Conservation (phyloP, 1,140 invertebrate species). For the Neelides sp. region DNA sequence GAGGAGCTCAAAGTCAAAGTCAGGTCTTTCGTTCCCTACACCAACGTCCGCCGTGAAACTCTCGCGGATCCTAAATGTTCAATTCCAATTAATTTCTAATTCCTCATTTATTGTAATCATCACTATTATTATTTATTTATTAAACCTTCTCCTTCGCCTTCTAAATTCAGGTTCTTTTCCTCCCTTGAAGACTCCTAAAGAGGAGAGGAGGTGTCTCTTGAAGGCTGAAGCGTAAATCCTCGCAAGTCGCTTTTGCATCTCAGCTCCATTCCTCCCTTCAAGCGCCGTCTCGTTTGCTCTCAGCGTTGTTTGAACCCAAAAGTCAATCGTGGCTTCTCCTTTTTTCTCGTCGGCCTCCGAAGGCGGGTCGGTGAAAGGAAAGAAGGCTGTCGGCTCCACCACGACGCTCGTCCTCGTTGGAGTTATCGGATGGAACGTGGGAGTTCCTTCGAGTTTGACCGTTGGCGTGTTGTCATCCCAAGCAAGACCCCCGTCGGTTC, state of each 20-base stretch:
- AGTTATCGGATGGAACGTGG: no score
- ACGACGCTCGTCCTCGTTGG: not conserved
- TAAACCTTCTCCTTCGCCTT: not conserved
- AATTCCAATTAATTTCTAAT: not conserved
- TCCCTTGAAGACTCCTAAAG: conserved; percentile 17
- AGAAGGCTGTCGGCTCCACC: conserved; percentile 2
- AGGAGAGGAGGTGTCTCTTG: conserved; percentile 23
- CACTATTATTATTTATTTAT: conserved; percentile 1
- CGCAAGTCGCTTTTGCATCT: conserved; percentile 25
- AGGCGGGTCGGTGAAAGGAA: not conserved
- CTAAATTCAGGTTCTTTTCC: no score
- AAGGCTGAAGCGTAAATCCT: conserved; percentile 28
- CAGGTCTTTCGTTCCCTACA: no score
- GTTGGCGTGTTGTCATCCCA: conserved; percentile 27
- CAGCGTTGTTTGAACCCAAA: conserved; percentile 28
- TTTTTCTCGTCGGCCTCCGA: not conserved
- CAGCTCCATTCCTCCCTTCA: not conserved
- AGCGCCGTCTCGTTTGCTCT: conserved; percentile 18
- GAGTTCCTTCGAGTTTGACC: no score
- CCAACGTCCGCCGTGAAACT: conserved; percentile 1
- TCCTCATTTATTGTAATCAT: not conserved
- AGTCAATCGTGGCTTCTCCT: not conserved
- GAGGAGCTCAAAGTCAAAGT: conserved; percentile 6
- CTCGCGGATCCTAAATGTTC: not conserved
- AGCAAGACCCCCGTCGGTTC: conserved; percentile 30